Conservation (phyloP, 2,888 invertebrate species). For the Unio pictorum region DNA sequence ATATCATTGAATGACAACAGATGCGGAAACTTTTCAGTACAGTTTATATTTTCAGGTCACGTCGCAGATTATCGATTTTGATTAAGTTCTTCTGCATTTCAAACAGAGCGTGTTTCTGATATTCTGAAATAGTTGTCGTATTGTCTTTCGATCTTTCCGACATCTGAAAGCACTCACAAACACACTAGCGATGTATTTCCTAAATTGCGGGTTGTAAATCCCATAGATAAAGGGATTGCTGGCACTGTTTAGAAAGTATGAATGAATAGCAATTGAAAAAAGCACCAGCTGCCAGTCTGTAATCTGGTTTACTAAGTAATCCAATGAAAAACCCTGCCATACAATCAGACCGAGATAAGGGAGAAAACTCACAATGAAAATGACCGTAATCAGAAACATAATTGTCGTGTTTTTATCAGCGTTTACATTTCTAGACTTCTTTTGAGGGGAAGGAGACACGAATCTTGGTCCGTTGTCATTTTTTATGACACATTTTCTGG, state of each 20-base stretch:
- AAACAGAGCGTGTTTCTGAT: too few relatives aligned
- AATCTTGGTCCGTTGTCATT: too few relatives aligned
- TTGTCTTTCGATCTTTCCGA: too few relatives aligned
- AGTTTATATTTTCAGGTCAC: too few relatives aligned
- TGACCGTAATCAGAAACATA: constrained; percentile 21
- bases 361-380: constrained; percentile 25
- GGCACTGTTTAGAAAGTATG: constrained; percentile 23
- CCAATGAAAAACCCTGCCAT: constrained; percentile 16
- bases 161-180: too few relatives aligned
- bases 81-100: too few relatives aligned
- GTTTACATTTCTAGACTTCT: constrained; percentile 9
- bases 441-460: too few relatives aligned
- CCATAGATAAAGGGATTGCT: constrained; percentile 25
- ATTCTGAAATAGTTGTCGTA: too few relatives aligned
- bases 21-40: too few relatives aligned
- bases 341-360: constrained; percentile 21
- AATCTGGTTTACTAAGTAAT: constrained; percentile 17
- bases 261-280: constrained; percentile 19
- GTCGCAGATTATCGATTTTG: too few relatives aligned
- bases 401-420: constrained; percentile 38
- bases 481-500: too few relatives aligned
- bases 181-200: constrained; percentile 3
- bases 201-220: constrained; percentile 27
- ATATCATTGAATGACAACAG: too few relatives aligned
- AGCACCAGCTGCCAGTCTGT: constrained; percentile 12